Base-by-base conservation (phyloP, 2,797 vertebrate genomes). In the Xyrichtys novacula region DNA sequence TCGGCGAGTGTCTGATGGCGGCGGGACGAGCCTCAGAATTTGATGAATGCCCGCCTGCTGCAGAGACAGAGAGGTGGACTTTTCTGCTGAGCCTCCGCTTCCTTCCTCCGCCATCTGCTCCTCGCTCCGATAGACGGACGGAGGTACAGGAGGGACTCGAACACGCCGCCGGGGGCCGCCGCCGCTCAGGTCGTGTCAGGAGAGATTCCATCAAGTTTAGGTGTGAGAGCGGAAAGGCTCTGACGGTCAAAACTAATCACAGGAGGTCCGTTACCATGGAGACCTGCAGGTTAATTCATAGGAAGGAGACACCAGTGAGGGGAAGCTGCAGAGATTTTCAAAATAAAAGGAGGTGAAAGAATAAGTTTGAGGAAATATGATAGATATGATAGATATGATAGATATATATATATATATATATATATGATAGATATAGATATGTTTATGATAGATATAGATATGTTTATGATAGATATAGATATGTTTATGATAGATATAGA, bases 31-130 rank as follows among this genome's bases (percentile, higher is more conserved):
- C 50, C 11, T 63, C 59, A 62, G 66, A 66, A 46, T 78, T 80
- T 76, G 77, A 80, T 80, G 59, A 78, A 81, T 78, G 50, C 26
- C 55, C 4, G 3, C 65, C 63, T 71, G 64, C 61, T 74, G 59
- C 43, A 14, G 43, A 46, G 26, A 61, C 38, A 50, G 64, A 62
- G 48, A 65, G 79, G 42, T 62, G 71, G 65, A 69, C 68, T 71
- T 76, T 68, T 78, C 25, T 72, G 71, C 71, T 78, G n/a, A n/a
- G 61, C 25, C 39, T 55, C 40, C 62, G 68, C 71, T 55, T 9
- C 19, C 67, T 66, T 52, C 28, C 59, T 71, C 57, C 26, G 48
- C 83, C 80, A 80, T 80, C 80, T 85, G 76, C 71, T 56, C 5
- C 54, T 57, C 19, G 1, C 75, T 55, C 25, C 46, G 57, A 68